Percentiles rank a stretch among this genome's conserved stretches.
phyloP scores from a whole-genome alignment of 2,888 invertebrate species.

The Capitulum mitella region DNA sequence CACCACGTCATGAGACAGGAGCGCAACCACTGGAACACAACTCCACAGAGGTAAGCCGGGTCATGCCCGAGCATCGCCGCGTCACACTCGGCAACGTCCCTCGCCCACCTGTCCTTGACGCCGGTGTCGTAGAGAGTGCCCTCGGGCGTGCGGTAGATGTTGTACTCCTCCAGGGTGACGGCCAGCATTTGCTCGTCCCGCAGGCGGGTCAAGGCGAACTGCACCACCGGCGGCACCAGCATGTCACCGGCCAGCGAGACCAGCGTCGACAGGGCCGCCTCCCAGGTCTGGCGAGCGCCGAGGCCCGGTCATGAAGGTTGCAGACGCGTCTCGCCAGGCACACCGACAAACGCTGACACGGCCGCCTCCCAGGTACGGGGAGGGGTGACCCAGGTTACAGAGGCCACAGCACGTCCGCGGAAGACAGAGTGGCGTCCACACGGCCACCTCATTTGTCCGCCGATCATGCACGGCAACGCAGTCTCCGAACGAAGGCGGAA shows the following conservation, averaged over 20 bases:
- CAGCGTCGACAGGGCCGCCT: constrained; percentile 32
- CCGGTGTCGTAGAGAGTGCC: constrained; percentile 87
- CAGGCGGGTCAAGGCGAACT: constrained; percentile 43
- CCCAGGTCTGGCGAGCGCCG: background rate
- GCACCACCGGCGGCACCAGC: constrained; percentile 30
- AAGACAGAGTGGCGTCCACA: no score
- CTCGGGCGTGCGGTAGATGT: constrained; percentile 73
- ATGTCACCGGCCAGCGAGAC: constrained; percentile 30
- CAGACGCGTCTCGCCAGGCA: no score
- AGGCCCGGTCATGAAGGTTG: background rate
- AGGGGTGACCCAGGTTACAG: background rate
- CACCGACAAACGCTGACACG: background rate
- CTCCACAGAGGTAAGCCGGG: no score
- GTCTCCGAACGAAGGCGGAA: no score
- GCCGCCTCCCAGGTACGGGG: background rate
- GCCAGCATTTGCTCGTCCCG: constrained; percentile 58
- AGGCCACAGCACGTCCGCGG: no score
- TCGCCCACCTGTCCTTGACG: constrained; percentile 58
- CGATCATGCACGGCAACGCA: no score
- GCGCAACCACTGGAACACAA: no score
- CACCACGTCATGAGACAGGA: no score
- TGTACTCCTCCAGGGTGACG: constrained; percentile 71
- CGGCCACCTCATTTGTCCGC: no score
- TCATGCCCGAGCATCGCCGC: no score
- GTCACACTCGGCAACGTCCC: no score